Conservation (phyloP, 2,888 invertebrate species). For the Euphydryas editha region DNA sequence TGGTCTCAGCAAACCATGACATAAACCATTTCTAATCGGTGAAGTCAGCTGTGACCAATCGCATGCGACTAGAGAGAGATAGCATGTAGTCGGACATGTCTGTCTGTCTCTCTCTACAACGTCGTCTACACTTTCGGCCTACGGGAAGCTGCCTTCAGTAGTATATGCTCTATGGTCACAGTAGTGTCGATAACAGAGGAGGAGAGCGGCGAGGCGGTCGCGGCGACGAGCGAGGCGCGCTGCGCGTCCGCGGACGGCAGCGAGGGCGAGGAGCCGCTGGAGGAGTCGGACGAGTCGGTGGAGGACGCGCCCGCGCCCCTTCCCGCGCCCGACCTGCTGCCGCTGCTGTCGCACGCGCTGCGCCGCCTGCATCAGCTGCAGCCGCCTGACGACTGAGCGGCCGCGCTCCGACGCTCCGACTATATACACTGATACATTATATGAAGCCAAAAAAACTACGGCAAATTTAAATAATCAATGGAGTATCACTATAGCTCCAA, state of each 20-base stretch:
- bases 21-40: no score
- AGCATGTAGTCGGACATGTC: no score
- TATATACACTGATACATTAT: background rate
- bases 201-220: constrained; percentile 59
- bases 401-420: constrained; percentile 5
- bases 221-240: constrained; percentile 44
- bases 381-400: constrained; percentile 48
- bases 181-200: constrained; percentile 52
- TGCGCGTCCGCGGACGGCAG: constrained; percentile 60
- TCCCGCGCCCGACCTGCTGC: constrained; percentile 42
- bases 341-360: constrained; percentile 47
- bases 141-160: no score
- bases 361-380: constrained; percentile 53
- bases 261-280: constrained; percentile 57
- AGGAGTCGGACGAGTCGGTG: constrained; percentile 49
- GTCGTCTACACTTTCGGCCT: no score
- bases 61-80: no score
- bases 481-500: no score
- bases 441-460: no score
- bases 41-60: no score
- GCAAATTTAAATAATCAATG: no score
- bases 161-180: no score
- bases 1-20: no score
- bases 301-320: constrained; percentile 49
- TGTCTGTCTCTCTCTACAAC: no score